phyloP scores from a whole-genome alignment of 2,113 vertebrate species.

The Serinus canaria region DNA sequence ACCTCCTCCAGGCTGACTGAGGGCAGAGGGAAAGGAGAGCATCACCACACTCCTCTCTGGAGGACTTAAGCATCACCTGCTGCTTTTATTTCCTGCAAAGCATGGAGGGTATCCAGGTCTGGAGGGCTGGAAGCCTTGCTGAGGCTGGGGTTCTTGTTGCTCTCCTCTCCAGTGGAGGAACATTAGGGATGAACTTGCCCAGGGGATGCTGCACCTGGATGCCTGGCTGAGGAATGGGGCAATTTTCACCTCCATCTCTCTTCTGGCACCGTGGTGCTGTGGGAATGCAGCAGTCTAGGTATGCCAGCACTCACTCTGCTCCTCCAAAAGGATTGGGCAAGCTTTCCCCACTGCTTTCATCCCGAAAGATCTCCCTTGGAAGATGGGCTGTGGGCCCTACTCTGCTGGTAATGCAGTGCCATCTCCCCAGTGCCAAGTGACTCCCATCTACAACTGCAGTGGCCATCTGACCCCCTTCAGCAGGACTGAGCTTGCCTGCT shows the following conservation, averaged over 20 bases:
- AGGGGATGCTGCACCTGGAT: rapidly evolving
- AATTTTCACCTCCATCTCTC: background rate
- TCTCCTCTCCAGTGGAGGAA: background rate
- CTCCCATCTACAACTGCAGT: background rate
- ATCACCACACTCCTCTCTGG: background rate
- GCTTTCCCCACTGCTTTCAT: background rate
- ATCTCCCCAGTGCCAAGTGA: background rate
- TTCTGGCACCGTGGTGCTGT: background rate
- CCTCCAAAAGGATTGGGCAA: background rate
- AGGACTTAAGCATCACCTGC: background rate
- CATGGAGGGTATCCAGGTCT: background rate
- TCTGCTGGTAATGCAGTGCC: background rate
- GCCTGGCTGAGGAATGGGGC: background rate
- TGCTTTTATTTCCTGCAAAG: constrained; percentile 54
- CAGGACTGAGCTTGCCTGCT: rapidly evolving
- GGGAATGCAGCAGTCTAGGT: background rate
- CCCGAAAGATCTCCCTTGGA: background rate
- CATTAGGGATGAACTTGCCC: background rate
- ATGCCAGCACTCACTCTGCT: background rate
- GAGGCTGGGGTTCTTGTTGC: background rate
- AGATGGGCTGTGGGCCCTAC: background rate
- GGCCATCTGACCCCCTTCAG: background rate
- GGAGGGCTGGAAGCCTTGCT: background rate
- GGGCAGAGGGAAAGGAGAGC: background rate
- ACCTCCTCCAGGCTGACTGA: background rate